Evolutionary conservation across 2,797 vertebrate species (phyloP).

Genomic region (Ispidina lecontei): DNA sequence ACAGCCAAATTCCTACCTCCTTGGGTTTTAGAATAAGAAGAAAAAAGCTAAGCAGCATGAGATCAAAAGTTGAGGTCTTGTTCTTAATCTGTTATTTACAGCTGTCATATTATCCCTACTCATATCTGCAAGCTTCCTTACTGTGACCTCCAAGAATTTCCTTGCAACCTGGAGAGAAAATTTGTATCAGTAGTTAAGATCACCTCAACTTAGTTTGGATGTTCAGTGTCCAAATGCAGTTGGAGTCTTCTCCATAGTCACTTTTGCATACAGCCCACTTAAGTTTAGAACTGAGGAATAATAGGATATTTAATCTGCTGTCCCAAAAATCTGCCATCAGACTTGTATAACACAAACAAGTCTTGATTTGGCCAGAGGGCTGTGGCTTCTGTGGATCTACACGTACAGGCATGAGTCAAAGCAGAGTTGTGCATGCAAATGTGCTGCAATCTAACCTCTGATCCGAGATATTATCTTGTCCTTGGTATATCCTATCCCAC

Average conservation of each 20-base stretch:
- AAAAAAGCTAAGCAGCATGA: not conserved
- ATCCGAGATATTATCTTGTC: not conserved
- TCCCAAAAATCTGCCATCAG: not conserved
- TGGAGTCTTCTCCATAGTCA: fast-evolving
- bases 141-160: not conserved
- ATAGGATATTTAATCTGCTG: not conserved
- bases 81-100: not conserved
- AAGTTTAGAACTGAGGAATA: not conserved
- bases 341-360: not conserved
- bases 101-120: not conserved
- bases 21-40: not conserved
- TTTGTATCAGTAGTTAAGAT: not conserved
- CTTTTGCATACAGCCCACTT: not conserved
- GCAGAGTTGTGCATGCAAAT: not conserved
- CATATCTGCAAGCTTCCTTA: not conserved
- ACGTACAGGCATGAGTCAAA: not conserved
- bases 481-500: not conserved
- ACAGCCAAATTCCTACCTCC: not conserved
- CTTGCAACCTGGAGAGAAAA: not conserved
- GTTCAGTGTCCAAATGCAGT: not conserved
- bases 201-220: not conserved
- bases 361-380: not conserved
- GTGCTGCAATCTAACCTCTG: not conserved
- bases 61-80: not conserved
- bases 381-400: not conserved